Percentiles rank a stretch among this genome's conserved stretches.
These are phyloP conservation scores for Poeciliopsis prolifica DNA, from an alignment of 2,113 vertebrate species.

Conservation along the genomic window DNA sequence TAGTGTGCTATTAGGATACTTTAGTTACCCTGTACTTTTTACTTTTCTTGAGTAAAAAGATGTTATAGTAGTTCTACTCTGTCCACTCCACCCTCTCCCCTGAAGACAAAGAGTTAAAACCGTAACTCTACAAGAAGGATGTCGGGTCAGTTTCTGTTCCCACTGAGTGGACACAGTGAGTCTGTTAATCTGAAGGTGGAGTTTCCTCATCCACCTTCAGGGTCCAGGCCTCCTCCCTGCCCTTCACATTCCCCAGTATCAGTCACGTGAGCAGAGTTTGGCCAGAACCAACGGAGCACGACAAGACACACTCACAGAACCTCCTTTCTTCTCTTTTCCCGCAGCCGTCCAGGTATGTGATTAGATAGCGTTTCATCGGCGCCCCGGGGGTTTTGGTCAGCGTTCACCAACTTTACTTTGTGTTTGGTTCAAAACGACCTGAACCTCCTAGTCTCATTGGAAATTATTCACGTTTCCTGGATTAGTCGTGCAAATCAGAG, in stretches of 20 bases:
- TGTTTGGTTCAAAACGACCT: neutral
- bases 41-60: too few species aligned
- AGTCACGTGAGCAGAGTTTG: slow-evolving; percentile 75
- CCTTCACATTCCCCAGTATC: slow-evolving; percentile 76
- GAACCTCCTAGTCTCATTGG: neutral
- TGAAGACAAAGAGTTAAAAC: neutral
- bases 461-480: neutral
- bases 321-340: neutral
- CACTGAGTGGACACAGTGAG: slow-evolving; percentile 47
- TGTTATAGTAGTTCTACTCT: too few species aligned
- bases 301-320: slow-evolving; percentile 32
- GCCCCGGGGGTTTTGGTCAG: neutral
- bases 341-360: slow-evolving; percentile 17
- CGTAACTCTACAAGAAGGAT: neutral
- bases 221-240: slow-evolving; percentile 61
- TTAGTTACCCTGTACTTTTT: too few species aligned
- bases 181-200: slow-evolving; percentile 17
- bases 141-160: slow-evolving; percentile 34
- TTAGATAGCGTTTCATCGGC: slow-evolving; percentile 18
- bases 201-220: slow-evolving; percentile 56
- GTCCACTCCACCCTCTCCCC: too few species aligned
- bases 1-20: too few species aligned
- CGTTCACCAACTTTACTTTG: neutral
- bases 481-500: neutral
- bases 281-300: slow-evolving; percentile 47